Base-by-base conservation (phyloP, 1,140 invertebrate species). In the Chrysomallon squamiferum region DNA sequence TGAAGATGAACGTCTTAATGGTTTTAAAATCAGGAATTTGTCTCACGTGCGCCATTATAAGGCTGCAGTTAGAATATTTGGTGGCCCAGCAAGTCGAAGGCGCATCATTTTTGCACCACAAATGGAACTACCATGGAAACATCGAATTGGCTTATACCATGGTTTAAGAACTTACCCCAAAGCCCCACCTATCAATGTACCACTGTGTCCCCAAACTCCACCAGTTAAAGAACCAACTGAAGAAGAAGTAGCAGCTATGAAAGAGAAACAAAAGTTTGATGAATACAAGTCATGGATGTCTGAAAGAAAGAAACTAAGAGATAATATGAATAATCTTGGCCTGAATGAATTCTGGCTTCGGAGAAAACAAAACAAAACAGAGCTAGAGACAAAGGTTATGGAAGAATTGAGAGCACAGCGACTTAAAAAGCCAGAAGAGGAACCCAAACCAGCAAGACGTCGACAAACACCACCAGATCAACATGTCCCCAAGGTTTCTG, bases 61-160 rank as follows among this genome's bases (percentile, higher is more conserved):
- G 64, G 75, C 77, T 35, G 83, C 80, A 15, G 74, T 78, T 5
- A 82, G 77, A 50, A 79, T 84, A 59, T 84, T 82, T 78, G 79
- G 81, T 20, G 80, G 74, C 2, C 80, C 79, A 18, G 58, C 71
- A 3, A 79, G 76, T 56, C 64, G 80, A n/a, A 81, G 77, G 45
- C 72, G 79, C 52, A 66, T 73, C 0, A 71, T 81, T 65, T 50
- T 78, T 35, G 80, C 82, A 25, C 79, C 79, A 41, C 73, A 76
- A 2, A 81, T 81, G 77, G 78, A 81, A 70, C 74, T 77, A 52
- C 75, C 74, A 13, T 29, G 79, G 59, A 80, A 78, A 66, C 77
- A 79, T 49, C 63, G 74, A 65, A 65, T 78, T 20, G 78, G 80
- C 1, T 11, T 73, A 15, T 82, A 79, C 65, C 25, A 65, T 1